Percentiles rank a stretch among this genome's conserved stretches.
These are phyloP conservation scores for Drosophila yooni DNA, from an alignment of 2,888 invertebrate genomes.

Conservation along the genomic window DNA sequence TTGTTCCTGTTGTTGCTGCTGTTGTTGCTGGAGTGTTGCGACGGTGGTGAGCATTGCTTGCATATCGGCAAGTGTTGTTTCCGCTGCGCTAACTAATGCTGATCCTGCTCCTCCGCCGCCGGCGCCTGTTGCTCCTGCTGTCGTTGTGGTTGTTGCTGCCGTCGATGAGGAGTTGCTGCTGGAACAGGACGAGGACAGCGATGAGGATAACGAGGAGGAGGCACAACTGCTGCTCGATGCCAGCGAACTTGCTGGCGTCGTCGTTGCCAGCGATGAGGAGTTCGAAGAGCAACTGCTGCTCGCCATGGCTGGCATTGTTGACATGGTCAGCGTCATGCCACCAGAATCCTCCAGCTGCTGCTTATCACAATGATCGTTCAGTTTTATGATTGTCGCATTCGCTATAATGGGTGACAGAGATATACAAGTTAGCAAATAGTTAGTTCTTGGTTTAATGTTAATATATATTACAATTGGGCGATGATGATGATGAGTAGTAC, in stretches of 20 bases:
- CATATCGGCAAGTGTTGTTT: conserved; percentile 58
- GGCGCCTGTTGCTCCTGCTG: conserved; percentile 11
- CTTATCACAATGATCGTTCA: conserved; percentile 75
- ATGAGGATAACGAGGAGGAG: conserved; percentile 73
- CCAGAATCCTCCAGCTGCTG: conserved; percentile 63
- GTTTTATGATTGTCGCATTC: conserved; percentile 48
- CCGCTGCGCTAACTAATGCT: conserved; percentile 43
- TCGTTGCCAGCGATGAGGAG: conserved; percentile 66
- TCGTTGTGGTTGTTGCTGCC: conserved; percentile 54
- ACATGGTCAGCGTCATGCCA: conserved; percentile 34
- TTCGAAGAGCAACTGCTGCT: conserved; percentile 60
- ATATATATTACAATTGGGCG: conserved; percentile 62
- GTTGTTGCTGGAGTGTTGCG: conserved; percentile 63
- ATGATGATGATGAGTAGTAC: conserved; percentile 70
- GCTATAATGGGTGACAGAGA: conserved; percentile 28
- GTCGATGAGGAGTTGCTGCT: conserved; percentile 63
- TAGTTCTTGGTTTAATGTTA: background rate
- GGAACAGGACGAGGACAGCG: conserved; percentile 73
- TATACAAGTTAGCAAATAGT: background rate
- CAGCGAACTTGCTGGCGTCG: conserved; percentile 61
- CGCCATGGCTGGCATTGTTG: conserved; percentile 44
- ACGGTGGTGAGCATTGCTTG: conserved; percentile 73
- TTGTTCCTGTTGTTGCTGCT: conserved; percentile 42
- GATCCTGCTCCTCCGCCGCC: conserved; percentile 11
- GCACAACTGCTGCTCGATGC: conserved; percentile 63